phyloP scores from a whole-genome alignment of 2,113 vertebrate genomes.

The Oryzias woworae region DNA sequence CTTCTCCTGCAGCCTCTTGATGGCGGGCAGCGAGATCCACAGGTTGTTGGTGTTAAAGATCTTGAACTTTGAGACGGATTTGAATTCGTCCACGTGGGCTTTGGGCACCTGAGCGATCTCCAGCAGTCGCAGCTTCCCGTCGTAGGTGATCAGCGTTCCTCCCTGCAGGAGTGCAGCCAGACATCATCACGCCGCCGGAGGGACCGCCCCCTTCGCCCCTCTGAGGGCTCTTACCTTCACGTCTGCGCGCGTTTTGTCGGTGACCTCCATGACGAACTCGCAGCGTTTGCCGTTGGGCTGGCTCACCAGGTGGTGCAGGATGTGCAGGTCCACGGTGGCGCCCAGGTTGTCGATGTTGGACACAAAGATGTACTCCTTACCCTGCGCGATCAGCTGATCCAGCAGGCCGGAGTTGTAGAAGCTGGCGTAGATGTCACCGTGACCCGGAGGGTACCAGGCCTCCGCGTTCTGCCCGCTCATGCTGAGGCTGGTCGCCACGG shows the following conservation, averaged over 20 bases:
- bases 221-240: slow-evolving; percentile 83
- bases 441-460: slow-evolving; percentile 96
- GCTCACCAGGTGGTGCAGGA: slow-evolving; percentile 94
- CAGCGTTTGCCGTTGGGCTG: slow-evolving; percentile 91
- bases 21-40: slow-evolving; percentile 93
- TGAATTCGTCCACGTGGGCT: slow-evolving; percentile 96
- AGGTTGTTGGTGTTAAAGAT: slow-evolving; percentile 99
- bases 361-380: slow-evolving; percentile 98
- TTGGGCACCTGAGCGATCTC: slow-evolving; percentile 99
- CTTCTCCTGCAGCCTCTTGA: slow-evolving; percentile 93
- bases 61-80: slow-evolving; percentile 98
- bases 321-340: slow-evolving; percentile 96
- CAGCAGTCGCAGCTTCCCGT: slow-evolving; percentile 93
- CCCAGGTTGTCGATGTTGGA: slow-evolving; percentile 99
- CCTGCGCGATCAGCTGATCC: slow-evolving; percentile 86
- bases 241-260: slow-evolving; percentile 95
- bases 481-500: slow-evolving; percentile 85
- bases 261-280: slow-evolving; percentile 99
- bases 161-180: slow-evolving; percentile 75
- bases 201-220: accelerated
- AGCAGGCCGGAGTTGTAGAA: slow-evolving; percentile 96
- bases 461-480: slow-evolving; percentile 87
- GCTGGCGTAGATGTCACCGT: slow-evolving; percentile 96
- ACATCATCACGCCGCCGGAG: not conserved
- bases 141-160: slow-evolving; percentile 93